Evolutionary conservation across 1,140 invertebrate genomes (phyloP), one percentile per base, ranked within the genome.

Genomic region (Solen grandis): DNA sequence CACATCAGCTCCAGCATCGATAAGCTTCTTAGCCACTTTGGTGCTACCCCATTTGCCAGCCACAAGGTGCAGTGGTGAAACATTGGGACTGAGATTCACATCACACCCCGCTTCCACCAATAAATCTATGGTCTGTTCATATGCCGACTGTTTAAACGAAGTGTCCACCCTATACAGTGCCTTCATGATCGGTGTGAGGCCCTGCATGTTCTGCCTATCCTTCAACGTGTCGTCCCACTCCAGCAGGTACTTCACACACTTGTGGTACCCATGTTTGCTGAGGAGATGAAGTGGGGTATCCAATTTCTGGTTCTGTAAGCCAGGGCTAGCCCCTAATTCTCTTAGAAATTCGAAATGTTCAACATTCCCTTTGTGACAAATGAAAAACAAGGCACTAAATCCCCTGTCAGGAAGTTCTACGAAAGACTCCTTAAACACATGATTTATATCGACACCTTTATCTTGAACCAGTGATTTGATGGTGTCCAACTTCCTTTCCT

Each of bases 231-330:
- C 41, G 41, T 86, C 69, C 50, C 63, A 69, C 16, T 73, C 52
- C n/a, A 87, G 55, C 13, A 86, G 82, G 41, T 78, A 76, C 41
- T 81, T 36, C 0, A 79, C 83, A 82, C 83, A 84, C 41, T 82
- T 59, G 54, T 79, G 52, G 50, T 82, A 77, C 4, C 83, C 87
- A 82, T 86, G 69, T 70, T 85, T 87, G 78, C 83, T 82, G 22
- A 84, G 84, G 13, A 86, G 68, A 46, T 86, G 86, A 33, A 86
- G 78, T 27, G 87, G 69, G 13, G 77, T 83, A 66, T 88, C 87
- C 25, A 86, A 84, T 79, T 73, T 77, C 70, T 86, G 88, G 46
- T 85, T 84, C 29, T 74, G 33, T 29, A 85, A 54, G 25, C 27
- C 57, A 13, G 81, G 66, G 70, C 82, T 72, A 5, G 83, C 87